phyloP scores from a whole-genome alignment of 2,113 vertebrate species.

The Monarcha castaneiventris region DNA sequence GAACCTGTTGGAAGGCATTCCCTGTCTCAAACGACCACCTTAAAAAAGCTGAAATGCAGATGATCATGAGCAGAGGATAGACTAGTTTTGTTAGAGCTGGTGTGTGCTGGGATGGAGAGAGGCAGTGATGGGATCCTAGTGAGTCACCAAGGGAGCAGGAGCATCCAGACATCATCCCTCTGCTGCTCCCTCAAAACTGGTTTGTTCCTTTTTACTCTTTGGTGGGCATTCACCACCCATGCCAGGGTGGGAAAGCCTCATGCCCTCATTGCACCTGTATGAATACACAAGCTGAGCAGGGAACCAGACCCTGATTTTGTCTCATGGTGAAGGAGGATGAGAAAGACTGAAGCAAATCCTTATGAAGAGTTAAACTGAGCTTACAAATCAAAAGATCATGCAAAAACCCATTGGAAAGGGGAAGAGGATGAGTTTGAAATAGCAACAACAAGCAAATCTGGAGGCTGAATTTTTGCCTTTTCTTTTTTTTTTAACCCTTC shows the following conservation, averaged over 20 bases:
- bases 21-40: neutral
- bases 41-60: neutral
- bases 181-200: neutral
- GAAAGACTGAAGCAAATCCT: neutral
- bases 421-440: neutral
- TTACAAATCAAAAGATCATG: neutral
- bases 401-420: neutral
- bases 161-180: neutral
- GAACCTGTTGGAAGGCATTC: neutral
- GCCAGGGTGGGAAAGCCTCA: accelerated
- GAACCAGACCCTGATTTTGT: neutral
- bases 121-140: too few species aligned
- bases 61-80: neutral
- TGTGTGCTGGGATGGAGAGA: neutral
- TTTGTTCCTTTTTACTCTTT: neutral
- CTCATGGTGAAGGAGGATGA: neutral
- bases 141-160: neutral
- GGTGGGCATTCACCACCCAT: accelerated
- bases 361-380: neutral
- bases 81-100: neutral
- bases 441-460: neutral
- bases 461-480: neutral
- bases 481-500: neutral
- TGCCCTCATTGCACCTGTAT: accelerated
- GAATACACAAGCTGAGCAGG: neutral